Conservation (phyloP, 2,888 invertebrate species). For the Catotricha subobsoleta region DNA sequence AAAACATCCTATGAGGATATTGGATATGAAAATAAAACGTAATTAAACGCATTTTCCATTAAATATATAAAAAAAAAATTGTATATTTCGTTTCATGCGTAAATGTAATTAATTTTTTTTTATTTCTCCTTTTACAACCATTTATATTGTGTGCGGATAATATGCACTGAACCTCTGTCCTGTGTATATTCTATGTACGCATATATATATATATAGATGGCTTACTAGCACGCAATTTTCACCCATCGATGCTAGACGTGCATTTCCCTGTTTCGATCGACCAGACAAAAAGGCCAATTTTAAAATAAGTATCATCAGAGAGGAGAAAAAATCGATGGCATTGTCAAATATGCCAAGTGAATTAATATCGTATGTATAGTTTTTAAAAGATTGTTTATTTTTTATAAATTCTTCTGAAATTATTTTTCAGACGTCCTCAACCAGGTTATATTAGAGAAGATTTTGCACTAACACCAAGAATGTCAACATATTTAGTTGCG, state of each 20-base stretch:
- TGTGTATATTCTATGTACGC: too few species aligned
- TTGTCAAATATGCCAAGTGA: conserved; percentile 45
- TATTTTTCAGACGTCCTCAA: conserved; percentile 26
- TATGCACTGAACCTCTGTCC: too few species aligned
- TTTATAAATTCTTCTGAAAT: conserved; percentile 8
- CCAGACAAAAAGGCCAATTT: conserved; percentile 66
- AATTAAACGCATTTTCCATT: conserved; percentile 10
- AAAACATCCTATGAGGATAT: conserved; percentile 31
- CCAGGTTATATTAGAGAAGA: conserved; percentile 43
- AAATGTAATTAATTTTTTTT: background rate
- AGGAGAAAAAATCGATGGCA: conserved; percentile 28
- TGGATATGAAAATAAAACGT: conserved; percentile 26
- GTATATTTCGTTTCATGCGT: background rate
- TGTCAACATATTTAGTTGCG: conserved; percentile 61
- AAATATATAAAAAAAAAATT: background rate
- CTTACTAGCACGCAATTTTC: conserved; percentile 67
- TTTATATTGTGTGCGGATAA: too few species aligned
- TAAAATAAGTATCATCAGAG: conserved; percentile 44
- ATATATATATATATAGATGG: conserved; percentile 37
- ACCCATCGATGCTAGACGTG: conserved; percentile 56
- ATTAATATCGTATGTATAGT: conserved; percentile 18
- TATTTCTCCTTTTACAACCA: background rate
- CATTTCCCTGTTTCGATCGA: conserved; percentile 79
- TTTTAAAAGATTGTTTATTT: background rate
- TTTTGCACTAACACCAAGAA: conserved; percentile 42